A percentile compares a stretch with the other conserved stretches of the same genome.
Conservation (phyloP, 2,888 invertebrate species). For the Apotomis capreana region DNA sequence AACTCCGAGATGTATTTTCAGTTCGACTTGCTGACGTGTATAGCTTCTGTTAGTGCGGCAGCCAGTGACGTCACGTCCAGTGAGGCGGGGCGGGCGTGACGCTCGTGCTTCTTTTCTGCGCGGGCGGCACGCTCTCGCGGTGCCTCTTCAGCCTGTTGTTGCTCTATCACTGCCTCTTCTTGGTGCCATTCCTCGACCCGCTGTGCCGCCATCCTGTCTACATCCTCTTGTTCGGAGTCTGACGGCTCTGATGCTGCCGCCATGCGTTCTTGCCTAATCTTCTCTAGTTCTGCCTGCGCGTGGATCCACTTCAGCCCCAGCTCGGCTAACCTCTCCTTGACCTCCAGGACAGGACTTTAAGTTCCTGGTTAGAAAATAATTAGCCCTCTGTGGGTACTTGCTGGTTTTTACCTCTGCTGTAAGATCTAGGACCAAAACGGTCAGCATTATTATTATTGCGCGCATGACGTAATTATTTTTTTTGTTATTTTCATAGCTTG, state of each 20-base stretch:
- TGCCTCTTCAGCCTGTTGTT: neutral
- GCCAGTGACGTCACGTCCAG: neutral
- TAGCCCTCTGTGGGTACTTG: too few species aligned
- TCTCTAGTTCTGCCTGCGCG: neutral
- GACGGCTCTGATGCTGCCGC: neutral
- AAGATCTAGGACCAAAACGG: too few species aligned
- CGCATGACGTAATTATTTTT: too few species aligned
- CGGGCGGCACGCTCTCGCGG: neutral
- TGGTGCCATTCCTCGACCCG: neutral
- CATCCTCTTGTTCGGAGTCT: neutral
- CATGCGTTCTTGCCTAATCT: neutral
- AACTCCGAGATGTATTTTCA: neutral
- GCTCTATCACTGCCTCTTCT: neutral
- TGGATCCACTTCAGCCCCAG: neutral
- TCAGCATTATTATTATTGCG: too few species aligned
- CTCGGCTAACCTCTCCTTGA: conserved; percentile 2
- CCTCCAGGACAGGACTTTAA: neutral
- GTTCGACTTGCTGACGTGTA: neutral
- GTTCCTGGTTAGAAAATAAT: too few species aligned
- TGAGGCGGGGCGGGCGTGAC: neutral
- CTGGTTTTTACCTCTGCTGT: too few species aligned
- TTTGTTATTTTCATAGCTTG: too few species aligned
- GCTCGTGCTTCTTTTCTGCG: neutral
- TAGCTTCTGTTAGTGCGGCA: neutral
- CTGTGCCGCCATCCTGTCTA: neutral